Evolutionary conservation across 2,888 invertebrate genomes (phyloP).

Genomic region (Nomada ferruginata): DNA sequence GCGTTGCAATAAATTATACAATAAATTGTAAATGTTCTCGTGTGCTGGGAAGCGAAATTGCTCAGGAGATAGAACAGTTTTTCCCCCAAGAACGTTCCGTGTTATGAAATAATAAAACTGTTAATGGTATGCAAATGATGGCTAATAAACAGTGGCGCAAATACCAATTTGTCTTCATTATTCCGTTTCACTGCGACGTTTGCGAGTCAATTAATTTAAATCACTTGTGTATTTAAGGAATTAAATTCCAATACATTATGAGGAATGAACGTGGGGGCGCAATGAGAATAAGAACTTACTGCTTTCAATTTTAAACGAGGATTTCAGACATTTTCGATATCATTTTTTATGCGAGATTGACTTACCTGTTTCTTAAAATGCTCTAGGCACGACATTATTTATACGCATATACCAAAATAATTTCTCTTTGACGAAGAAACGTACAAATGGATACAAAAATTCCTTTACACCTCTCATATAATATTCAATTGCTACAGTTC

Average conservation of each 20-base stretch:
- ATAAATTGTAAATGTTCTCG: background rate
- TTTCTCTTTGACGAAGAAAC: no score
- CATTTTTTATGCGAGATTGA: no score
- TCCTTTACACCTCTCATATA: no score
- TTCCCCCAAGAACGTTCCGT: background rate
- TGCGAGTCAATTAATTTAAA: constrained; percentile 9
- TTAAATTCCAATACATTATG: background rate
- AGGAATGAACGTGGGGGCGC: background rate
- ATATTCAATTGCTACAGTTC: no score
- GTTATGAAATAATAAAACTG: background rate
- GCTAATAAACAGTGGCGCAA: constrained; percentile 16
- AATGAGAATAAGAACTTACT: background rate
- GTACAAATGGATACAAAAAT: no score
- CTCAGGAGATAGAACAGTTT: background rate
- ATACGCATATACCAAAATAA: no score
- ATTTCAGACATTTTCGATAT: background rate
- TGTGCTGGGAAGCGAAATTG: background rate
- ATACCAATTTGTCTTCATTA: constrained; percentile 22
- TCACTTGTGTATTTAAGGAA: background rate
- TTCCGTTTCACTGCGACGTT: constrained; percentile 2
- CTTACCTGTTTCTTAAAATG: no score
- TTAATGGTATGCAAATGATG: constrained; percentile 28
- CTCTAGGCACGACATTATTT: no score
- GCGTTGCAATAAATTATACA: background rate
- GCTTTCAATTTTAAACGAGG: background rate